Evolutionary conservation across 1,140 invertebrate genomes (phyloP), one percentile per base, ranked within the genome.

Genomic region (Orussus abietinus): DNA sequence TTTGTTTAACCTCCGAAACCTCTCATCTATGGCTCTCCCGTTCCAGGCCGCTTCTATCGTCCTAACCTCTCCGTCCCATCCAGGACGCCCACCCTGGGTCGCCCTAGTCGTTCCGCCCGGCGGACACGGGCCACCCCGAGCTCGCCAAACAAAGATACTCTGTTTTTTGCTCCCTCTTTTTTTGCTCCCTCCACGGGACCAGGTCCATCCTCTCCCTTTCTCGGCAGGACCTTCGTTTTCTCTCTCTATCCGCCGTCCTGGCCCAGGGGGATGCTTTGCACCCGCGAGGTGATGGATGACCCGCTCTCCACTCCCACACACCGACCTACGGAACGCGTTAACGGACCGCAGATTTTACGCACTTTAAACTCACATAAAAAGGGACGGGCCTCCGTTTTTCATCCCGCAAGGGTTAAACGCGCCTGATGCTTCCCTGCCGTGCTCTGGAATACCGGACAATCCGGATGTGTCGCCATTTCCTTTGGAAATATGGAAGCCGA

Each of bases 1-100:
- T 72, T 73, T 73, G 70, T 73, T 72, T 73, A 73, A 73, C 69
- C 69, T 71, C 61, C 64, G 57, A 69, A 72, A 69, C 69, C 70
- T 62, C 65, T 71, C 69, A 72, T 71, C 66, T 64, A 57, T 55
- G 12, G 19, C 29, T 32, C 13, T 17, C 18, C 38, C 22, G n/a
- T 34, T 19, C 20, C 36, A 26, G 18, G 49, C 44, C 45, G 17
- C 18, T 41, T 17, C 5, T 21, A 26, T 38, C 30, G n/a, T 42
- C 26, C 22, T 25, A 25, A 25, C 22, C 32, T 43, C 28, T 22
- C 26, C 29, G 21, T 11, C 20, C 50, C 44, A 42, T 32, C 47
- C 37, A 22, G 28, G 30, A 45, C 42, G 38, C 25, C 41, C 38
- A 42, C 56, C 55, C 55, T 49, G 51, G 52, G 55, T 57, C 62